Percentiles rank a stretch among this genome's conserved stretches.
phyloP scores from a whole-genome alignment of 2,888 invertebrate species.

The Branchellion lobata region DNA sequence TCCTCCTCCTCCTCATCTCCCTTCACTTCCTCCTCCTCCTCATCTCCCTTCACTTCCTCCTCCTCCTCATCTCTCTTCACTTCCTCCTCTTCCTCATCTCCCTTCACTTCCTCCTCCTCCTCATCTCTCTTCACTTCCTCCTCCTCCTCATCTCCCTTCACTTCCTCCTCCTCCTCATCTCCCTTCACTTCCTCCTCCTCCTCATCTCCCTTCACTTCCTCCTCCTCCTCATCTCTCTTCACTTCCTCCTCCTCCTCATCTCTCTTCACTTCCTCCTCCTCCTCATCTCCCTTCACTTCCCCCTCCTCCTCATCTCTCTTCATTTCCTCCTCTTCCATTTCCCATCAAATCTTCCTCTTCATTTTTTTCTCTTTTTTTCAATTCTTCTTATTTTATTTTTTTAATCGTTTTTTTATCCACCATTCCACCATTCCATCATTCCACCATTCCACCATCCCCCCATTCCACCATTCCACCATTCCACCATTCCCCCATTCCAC shows the following conservation, averaged over 20 bases:
- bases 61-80: not conserved
- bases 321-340: slow-evolving; percentile 23
- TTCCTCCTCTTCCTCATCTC: not conserved
- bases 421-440: not conserved
- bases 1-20: not conserved
- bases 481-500: slow-evolving; percentile 15
- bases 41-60: slow-evolving; percentile 20
- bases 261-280: slow-evolving; percentile 34
- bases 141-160: slow-evolving; percentile 24
- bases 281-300: slow-evolving; percentile 30
- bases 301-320: slow-evolving; percentile 10
- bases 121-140: slow-evolving; percentile 1
- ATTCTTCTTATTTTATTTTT: slow-evolving; percentile 34
- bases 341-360: not conserved
- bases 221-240: slow-evolving; percentile 31
- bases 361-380: not conserved
- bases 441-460: not conserved
- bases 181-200: not conserved
- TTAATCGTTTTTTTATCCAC: slow-evolving; percentile 37
- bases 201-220: not conserved
- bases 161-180: slow-evolving; percentile 19
- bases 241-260: slow-evolving; percentile 39
- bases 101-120: not conserved
- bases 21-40: not conserved
- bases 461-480: slow-evolving; percentile 28